phyloP scores from a whole-genome alignment of 2,888 invertebrate species.

The Apodemia hepburni region DNA sequence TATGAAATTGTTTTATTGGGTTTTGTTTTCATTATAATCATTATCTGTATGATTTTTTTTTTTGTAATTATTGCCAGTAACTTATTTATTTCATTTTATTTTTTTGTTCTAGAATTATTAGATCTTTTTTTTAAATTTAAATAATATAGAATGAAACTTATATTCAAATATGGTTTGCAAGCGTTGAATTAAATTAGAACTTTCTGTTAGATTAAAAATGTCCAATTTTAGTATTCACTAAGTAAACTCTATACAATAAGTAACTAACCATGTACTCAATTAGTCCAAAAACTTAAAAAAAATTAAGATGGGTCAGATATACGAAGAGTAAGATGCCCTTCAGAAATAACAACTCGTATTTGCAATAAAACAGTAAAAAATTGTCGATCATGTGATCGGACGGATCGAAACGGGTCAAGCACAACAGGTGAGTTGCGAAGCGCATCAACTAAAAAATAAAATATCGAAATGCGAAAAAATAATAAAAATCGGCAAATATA shows the following conservation, averaged over 20 bases:
- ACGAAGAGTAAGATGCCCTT: slow-evolving; percentile 14
- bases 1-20: neutral
- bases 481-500: slow-evolving; percentile 78
- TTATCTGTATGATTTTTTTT: too few species aligned
- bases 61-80: too few species aligned
- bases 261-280: neutral
- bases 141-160: too few species aligned
- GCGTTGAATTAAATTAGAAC: too few species aligned
- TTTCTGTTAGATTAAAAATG: neutral
- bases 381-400: slow-evolving; percentile 73
- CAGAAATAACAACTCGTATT: slow-evolving; percentile 29
- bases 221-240: neutral
- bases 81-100: too few species aligned
- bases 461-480: slow-evolving; percentile 80
- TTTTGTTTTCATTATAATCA: too few species aligned
- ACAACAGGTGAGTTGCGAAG: slow-evolving; percentile 76
- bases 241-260: neutral
- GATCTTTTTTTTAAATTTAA: too few species aligned
- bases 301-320: neutral
- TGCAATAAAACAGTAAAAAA: slow-evolving; percentile 53
- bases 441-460: slow-evolving; percentile 81
- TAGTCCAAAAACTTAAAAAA: neutral
- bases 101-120: neutral
- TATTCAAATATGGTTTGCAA: too few species aligned
- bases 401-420: slow-evolving; percentile 78